These are phyloP conservation scores for Drosophila teissieri DNA, from an alignment of 1,140 invertebrate genomes.

Conservation along the genomic window DNA sequence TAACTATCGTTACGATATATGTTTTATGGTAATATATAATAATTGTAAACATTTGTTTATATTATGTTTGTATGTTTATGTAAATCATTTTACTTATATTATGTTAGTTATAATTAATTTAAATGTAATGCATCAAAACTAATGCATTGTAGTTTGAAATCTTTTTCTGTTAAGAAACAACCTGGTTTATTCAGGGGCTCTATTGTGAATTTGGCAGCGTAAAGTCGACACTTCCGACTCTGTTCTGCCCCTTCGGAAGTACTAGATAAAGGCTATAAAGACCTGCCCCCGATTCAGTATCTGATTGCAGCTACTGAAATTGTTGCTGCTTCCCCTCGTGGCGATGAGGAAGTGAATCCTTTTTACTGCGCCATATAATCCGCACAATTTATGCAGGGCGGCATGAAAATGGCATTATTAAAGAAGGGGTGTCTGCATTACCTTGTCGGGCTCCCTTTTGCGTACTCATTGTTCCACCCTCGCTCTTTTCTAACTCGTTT, in stretches of 20 bases:
- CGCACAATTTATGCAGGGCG: constrained; percentile 73
- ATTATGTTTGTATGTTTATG: too few relatives aligned
- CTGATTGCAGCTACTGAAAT: constrained; percentile 52
- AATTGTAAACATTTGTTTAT: too few relatives aligned
- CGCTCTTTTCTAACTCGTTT: constrained; percentile 51
- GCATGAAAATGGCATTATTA: constrained; percentile 55
- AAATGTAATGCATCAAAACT: background rate
- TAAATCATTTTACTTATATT: too few relatives aligned
- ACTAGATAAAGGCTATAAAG: constrained; percentile 3
- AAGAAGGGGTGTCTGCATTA: constrained; percentile 14
- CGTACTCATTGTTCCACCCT: constrained; percentile 35
- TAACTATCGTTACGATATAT: too few relatives aligned
- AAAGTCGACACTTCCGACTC: constrained; percentile 32
- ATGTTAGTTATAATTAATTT: background rate
- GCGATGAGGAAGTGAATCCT: constrained; percentile 67
- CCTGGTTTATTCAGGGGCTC: background rate
- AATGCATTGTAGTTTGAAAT: background rate
- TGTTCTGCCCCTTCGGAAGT: constrained; percentile 3
- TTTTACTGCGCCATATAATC: constrained; percentile 79
- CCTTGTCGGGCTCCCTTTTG: constrained; percentile 11
- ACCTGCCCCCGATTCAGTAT: constrained; percentile 64
- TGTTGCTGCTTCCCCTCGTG: constrained; percentile 26
- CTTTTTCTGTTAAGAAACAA: too few relatives aligned
- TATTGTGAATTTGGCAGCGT: constrained; percentile 20
- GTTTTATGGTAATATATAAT: too few relatives aligned